Evolutionary conservation across 1,140 invertebrate species (phyloP).

Genomic region (Bombus superbus): DNA sequence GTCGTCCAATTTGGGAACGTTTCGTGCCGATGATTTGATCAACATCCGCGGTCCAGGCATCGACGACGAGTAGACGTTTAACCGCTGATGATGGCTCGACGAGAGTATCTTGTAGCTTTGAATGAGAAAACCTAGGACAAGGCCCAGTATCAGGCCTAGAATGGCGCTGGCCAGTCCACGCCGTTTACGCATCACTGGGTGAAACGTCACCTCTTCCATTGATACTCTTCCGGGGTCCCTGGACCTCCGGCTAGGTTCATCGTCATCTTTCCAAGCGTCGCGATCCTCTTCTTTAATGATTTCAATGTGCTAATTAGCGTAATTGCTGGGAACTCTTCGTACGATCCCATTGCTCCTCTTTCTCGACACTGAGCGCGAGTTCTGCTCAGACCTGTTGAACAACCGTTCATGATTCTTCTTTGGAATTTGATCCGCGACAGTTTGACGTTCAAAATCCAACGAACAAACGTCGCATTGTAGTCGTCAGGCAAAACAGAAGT

Average conservation of each 20-base stretch:
- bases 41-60: conserved; percentile 17
- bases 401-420: not conserved
- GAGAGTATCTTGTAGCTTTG: conserved; percentile 67
- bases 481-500: not conserved
- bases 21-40: conserved; percentile 15
- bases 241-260: conserved; percentile 51
- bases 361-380: not conserved
- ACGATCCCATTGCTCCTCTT: conserved; percentile 51
- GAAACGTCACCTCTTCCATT: conserved; percentile 73
- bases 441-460: not conserved
- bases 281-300: not conserved
- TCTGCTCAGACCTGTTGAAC: conserved; percentile 32
- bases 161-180: conserved; percentile 80
- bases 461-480: no score
- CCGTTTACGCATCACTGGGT: conserved; percentile 80
- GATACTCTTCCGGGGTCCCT: conserved; percentile 50
- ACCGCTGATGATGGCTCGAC: conserved; percentile 40
- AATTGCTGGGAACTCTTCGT: not conserved
- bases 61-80: conserved; percentile 38
- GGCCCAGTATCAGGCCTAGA: conserved; percentile 79
- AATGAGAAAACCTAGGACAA: conserved; percentile 77
- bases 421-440: not conserved
- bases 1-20: conserved; percentile 51
- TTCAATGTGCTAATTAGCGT: conserved; percentile 22
- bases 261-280: conserved; percentile 31